These are phyloP conservation scores for Hydraecia micacea DNA, from an alignment of 2,888 invertebrate genomes.

Conservation along the genomic window DNA sequence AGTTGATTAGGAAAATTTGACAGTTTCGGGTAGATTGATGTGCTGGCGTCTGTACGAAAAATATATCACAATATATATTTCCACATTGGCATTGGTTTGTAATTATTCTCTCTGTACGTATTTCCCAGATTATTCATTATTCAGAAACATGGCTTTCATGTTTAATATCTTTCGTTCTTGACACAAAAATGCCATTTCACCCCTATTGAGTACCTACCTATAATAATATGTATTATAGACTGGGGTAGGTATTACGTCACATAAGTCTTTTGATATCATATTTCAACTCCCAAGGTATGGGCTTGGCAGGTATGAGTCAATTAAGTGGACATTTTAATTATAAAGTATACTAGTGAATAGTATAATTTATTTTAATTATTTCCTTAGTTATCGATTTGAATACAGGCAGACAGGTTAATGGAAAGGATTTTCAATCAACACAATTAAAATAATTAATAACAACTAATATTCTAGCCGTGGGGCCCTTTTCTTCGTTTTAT, in stretches of 20 bases:
- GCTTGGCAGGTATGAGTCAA: conserved; percentile 37
- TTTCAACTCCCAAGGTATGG: conserved; percentile 41
- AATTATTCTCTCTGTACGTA: neutral
- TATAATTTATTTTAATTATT: neutral
- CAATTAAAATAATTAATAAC: neutral
- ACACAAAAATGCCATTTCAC: conserved; percentile 6
- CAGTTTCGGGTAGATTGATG: too few relatives aligned
- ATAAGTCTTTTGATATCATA: conserved; percentile 32
- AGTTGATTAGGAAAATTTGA: too few relatives aligned
- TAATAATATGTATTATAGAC: neutral
- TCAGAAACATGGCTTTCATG: neutral
- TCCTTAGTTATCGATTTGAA: neutral
- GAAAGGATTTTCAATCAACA: neutral
- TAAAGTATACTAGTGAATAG: conserved; percentile 1
- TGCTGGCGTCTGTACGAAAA: too few relatives aligned
- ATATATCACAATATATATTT: neutral
- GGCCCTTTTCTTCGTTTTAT: too few relatives aligned
- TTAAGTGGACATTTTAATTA: conserved; percentile 28
- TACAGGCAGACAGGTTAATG: neutral
- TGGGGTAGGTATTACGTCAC: conserved; percentile 18
- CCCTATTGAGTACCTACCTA: neutral
- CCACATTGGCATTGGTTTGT: neutral
- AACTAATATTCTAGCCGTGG: too few relatives aligned
- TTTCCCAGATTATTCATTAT: neutral
- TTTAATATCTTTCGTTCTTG: neutral